Evolutionary conservation across 2,797 vertebrate species (phyloP).

Genomic region (Perodicticus potto): DNA sequence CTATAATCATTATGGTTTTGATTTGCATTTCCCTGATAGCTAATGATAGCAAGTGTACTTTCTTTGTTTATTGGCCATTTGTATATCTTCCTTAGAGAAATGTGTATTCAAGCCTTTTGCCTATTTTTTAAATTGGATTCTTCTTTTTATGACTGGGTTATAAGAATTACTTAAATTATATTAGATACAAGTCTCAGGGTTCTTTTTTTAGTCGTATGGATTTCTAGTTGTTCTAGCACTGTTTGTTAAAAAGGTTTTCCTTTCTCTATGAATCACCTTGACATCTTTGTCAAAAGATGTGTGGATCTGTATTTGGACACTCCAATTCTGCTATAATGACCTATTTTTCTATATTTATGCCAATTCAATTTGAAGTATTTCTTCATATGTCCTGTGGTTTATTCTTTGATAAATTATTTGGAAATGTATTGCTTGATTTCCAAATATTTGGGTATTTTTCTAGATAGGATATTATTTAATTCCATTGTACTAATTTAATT

Average conservation of each 20-base stretch:
- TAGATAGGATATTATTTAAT: neutral
- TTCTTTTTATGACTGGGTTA: neutral
- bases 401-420: neutral
- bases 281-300: neutral
- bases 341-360: neutral
- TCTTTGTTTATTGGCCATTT: neutral
- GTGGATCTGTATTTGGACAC: neutral
- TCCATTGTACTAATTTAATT: neutral
- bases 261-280: neutral
- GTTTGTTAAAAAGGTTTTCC: neutral
- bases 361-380: slow-evolving; percentile 18
- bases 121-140: slow-evolving; percentile 42
- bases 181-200: neutral
- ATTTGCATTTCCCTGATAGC: neutral
- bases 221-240: neutral
- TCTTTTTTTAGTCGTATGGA: neutral
- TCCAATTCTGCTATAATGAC: neutral
- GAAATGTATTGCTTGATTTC: slow-evolving; percentile 1
- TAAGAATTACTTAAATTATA: neutral
- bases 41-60: neutral
- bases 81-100: neutral
- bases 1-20: neutral
- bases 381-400: neutral
- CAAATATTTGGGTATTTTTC: slow-evolving; percentile 24
- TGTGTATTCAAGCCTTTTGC: neutral